Evolutionary conservation across 1,140 invertebrate genomes (phyloP), one percentile per base, ranked within the genome.

Genomic region (Carposina sasakii): DNA sequence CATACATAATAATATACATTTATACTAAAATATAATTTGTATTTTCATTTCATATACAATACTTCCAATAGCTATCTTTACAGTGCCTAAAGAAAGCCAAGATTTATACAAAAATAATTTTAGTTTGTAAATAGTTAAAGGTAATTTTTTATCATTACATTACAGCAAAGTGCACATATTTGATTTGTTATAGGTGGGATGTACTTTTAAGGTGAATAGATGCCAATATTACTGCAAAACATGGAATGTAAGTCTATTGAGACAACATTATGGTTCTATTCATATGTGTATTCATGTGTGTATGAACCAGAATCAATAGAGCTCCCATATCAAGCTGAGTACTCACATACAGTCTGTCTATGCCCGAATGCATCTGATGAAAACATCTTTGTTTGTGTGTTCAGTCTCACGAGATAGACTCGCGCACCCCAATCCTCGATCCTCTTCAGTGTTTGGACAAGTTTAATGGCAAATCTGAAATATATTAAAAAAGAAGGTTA

Each of bases 401-500:
- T 59, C 57, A 63, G 57, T 63, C 56, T 58, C 65, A 54, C 47
- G 54, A 46, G 54, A 47, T 52, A 52, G 54, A 54, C 54, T 55
- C 48, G 53, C 57, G 58, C 58, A 48, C 59, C 55, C 59, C 60
- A 52, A 20, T 37, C 33, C 41, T n/a, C n/a, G n/a, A n/a, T 19
- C 31, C 33, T 44, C 51, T 56, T 78, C 71, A 86, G 61, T 85
- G 84, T 70, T 86, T 86, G 55, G 84, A 86, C 67, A 86, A 58
- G 50, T 86, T 86, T 58, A 86, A 63, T 33, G 84, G 84, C 66
- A 86, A 71, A 84, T 86, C 84, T 86, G 81, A 46, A 85, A 85
- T 12, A 13, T 51, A 28, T 48, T 31, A 60, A 46, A 45, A 19
- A 1, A 24, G 1, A 47, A n/a, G n/a, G n/a, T n/a, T n/a, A n/a